Evolutionary conservation across 2,888 invertebrate genomes (phyloP), one percentile per base, ranked within the genome.

Genomic region (Tinea semifulvella): DNA sequence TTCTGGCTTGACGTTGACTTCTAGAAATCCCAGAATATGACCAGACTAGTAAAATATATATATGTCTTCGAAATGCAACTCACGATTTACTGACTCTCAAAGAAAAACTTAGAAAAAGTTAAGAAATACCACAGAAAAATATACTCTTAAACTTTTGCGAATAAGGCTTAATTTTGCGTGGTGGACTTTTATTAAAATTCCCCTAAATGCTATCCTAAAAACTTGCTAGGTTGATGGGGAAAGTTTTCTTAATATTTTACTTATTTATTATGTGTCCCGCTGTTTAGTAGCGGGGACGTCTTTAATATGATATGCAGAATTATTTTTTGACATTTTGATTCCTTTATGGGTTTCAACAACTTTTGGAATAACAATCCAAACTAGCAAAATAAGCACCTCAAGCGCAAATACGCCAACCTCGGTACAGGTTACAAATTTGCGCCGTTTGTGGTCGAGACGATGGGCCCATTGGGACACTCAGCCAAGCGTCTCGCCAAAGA

Each of bases 221-320:
- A 55, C 19, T 57, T 63, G 61, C 61, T 56, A 61, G 56, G 56
- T 52, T 66, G 71, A 77, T 73, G 74, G 72, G 66, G 61, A 77
- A 80, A 80, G 65, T 80, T 80, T 79, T 70, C 70, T 69, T 75
- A 76, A 76, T 75, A 76, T 73, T 75, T 26, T 42, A 26, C 31
- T 17, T 77, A 71, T 77, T 76, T 79, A 77, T 75, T 71, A 65
- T 16, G 60, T 65, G 61, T 61, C 67, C 70, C 55, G 67, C 68
- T 67, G 69, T 56, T 65, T 40, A n/a, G n/a, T 22, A 40, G 10
- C 17, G 31, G 1, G 18, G 42, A 22, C 25, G 13, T 43, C 43
- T 31, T 43, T 31, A 42, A 42, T 13, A 2, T 36, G 11, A 36
- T 36, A 36, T 36, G 36, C 36, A 36, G 18, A 18, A 18, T 36